These are phyloP conservation scores for Sipha maydis DNA, from an alignment of 2,888 invertebrate species.

Conservation along the genomic window DNA sequence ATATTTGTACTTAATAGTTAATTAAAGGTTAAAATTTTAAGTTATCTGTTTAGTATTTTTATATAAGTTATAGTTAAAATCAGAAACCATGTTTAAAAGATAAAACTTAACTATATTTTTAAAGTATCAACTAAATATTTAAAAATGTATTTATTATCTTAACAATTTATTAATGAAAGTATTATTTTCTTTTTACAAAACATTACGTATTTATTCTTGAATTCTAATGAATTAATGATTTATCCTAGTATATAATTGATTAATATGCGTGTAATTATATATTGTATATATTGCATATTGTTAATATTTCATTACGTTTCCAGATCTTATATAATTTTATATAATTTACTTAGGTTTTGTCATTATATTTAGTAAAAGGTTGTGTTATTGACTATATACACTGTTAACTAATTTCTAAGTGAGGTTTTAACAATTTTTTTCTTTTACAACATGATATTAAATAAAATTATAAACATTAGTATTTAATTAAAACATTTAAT, in stretches of 20 bases:
- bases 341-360: not conserved
- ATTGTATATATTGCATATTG: not conserved
- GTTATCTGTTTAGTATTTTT: too few relatives aligned
- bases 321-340: not conserved
- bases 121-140: not conserved
- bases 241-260: not conserved
- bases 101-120: not conserved
- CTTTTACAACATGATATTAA: too few relatives aligned
- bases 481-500: too few relatives aligned
- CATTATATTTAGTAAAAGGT: not conserved
- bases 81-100: not conserved
- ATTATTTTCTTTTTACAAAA: not conserved
- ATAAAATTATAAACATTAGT: too few relatives aligned
- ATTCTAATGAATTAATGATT: not conserved
- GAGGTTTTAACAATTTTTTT: too few relatives aligned
- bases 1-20: not conserved
- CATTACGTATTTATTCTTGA: not conserved
- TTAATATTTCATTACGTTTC: not conserved
- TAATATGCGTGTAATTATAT: not conserved
- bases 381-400: not conserved
- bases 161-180: not conserved
- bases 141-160: not conserved
- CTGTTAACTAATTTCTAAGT: too few relatives aligned
- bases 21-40: too few relatives aligned
- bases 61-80: not conserved